Evolutionary conservation across 2,113 vertebrate species (phyloP), one percentile per base, ranked within the genome.

Genomic region (Phrynosoma blainvillii): DNA sequence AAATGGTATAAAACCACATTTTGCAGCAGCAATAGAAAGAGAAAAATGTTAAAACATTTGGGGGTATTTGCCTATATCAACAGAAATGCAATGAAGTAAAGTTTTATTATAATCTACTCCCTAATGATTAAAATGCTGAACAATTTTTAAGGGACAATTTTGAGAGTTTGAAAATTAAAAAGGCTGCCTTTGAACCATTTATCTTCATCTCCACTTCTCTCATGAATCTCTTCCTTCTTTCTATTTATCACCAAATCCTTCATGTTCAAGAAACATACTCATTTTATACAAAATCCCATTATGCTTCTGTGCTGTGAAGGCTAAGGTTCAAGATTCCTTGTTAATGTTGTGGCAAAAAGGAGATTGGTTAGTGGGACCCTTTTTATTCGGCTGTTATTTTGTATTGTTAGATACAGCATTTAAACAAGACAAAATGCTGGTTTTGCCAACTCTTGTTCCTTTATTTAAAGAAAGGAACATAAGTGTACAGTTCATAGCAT

Each of bases 231-330:
- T 88, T 27, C 66, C 85, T 90, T 66, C 73, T 92, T 92, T 30
- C 30, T 20, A 27, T 85, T 89, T 23, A 83, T 70, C 84, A 12
- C 71, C 71, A 87, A 92, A 93, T 86, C 76, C 83, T 80, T n/a
- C 84, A 66, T 76, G 79, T 30, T 94, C 89, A 87, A 83, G 74
- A 23, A 77, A 81, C 36, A 30, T 79, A 90, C 71, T 92, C 87
- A 90, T 73, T 78, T 94, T 84, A 86, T 36, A 87, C 52, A 52
- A 93, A 94, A 95, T 92, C 75, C 89, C 82, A 89, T 91, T 92
- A 87, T 86, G 73, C 86, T 92, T 87, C 85, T 81, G 0, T 42
- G 77, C 27, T 85, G 79, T 59, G n/a, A 56, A 84, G 77, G 54
- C 59, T 47, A 84, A 79, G 82, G 68, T 70, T 68, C 56, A 80